Evolutionary conservation across 2,888 invertebrate genomes (phyloP).

Genomic region (Acronicta psi): DNA sequence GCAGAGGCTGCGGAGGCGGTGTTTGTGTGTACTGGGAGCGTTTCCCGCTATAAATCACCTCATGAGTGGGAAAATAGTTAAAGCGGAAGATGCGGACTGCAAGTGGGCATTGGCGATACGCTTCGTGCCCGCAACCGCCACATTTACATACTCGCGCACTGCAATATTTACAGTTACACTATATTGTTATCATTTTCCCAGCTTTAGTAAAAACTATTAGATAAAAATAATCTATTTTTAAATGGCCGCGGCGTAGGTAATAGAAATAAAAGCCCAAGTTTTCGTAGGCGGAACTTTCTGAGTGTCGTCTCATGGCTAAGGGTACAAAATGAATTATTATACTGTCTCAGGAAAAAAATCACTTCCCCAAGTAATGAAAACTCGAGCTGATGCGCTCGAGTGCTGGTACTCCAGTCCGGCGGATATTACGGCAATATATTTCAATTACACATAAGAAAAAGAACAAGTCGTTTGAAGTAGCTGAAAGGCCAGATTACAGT

Average conservation of each 20-base stretch:
- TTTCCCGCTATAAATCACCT: constrained; percentile 80
- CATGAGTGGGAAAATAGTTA: constrained; percentile 74
- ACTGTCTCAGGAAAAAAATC: constrained; percentile 84
- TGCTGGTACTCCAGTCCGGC: constrained; percentile 83
- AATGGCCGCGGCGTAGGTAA: constrained; percentile 46
- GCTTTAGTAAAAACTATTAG: constrained; percentile 12
- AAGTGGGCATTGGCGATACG: constrained; percentile 72
- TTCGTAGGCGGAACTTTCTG: constrained; percentile 72
- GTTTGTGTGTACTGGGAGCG: constrained; percentile 72
- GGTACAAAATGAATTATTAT: constrained; percentile 87
- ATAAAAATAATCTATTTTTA: constrained; percentile 35
- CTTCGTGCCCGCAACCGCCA: constrained; percentile 47
- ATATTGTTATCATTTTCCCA: constrained; percentile 24
- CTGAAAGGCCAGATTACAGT: constrained; percentile 87
- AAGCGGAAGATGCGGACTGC: constrained; percentile 73
- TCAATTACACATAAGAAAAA: constrained; percentile 89
- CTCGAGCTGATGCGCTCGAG: constrained; percentile 86
- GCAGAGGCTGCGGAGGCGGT: constrained; percentile 68
- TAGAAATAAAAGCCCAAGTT: constrained; percentile 65
- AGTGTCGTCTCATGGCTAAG: constrained; percentile 71
- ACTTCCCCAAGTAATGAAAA: constrained; percentile 87
- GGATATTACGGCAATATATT: constrained; percentile 89
- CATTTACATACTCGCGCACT: constrained; percentile 53
- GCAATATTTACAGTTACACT: constrained; percentile 17
- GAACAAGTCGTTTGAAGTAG: constrained; percentile 88